Percentiles rank a stretch among this genome's conserved stretches.
phyloP scores from a whole-genome alignment of 2,113 vertebrate species.

The Brachyhypopomus occidentalis region DNA sequence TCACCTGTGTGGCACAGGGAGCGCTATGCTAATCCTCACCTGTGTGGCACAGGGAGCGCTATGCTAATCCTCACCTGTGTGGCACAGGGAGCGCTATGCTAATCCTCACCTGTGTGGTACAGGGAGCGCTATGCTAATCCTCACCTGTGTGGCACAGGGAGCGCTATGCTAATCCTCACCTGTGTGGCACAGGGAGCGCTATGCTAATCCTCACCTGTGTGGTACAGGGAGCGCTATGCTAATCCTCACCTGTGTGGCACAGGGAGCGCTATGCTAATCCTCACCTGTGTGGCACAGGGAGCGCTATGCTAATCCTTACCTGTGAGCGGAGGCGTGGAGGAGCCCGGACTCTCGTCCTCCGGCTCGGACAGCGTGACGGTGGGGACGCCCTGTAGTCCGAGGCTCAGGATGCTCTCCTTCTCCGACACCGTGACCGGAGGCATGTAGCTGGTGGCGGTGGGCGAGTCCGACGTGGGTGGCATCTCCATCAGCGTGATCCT shows the following conservation, averaged over 20 bases:
- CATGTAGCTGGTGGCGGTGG: conserved; percentile 53
- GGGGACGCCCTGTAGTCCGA: conserved; percentile 86
- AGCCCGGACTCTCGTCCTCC: conserved; percentile 92
- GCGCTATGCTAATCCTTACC: conserved; percentile 62
- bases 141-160: conserved; percentile 80
- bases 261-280: neutral
- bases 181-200: conserved; percentile 69
- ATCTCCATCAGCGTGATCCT: conserved; percentile 88
- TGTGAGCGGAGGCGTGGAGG: conserved; percentile 87
- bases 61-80: conserved; percentile 75
- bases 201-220: conserved; percentile 75
- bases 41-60: conserved; percentile 69
- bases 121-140: neutral
- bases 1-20: conserved; percentile 80
- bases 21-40: conserved; percentile 62
- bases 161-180: conserved; percentile 62
- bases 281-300: conserved; percentile 67
- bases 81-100: conserved; percentile 1
- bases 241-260: conserved; percentile 79
- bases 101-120: conserved; percentile 79
- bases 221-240: conserved; percentile 1
- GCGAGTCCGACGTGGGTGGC: conserved; percentile 58
- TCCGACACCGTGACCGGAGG: conserved; percentile 58
- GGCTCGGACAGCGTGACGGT: conserved; percentile 92
- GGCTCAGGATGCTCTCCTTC: conserved; percentile 81